Conservation (phyloP, 2,797 vertebrate species). For the Chelmon rostratus region DNA sequence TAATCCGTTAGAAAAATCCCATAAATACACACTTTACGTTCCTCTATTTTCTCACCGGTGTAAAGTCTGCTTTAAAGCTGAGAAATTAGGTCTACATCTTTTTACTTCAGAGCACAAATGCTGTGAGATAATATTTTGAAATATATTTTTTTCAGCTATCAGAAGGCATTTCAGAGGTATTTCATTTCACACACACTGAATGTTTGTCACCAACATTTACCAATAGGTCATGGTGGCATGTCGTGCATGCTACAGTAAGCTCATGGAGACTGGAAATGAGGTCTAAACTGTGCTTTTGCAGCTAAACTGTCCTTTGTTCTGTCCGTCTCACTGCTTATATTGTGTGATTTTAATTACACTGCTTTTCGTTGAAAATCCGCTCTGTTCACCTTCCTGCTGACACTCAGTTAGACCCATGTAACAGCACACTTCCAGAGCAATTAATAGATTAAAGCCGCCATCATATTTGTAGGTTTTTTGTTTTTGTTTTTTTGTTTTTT, state of each 20-base stretch:
- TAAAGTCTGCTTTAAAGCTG: conserved; percentile 29
- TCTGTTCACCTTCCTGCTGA: conserved; percentile 74
- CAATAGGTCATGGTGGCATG: conserved; percentile 84
- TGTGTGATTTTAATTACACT: conserved; percentile 72
- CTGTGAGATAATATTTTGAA: conserved; percentile 86
- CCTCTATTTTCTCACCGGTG: conserved; percentile 46
- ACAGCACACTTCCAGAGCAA: conserved; percentile 51
- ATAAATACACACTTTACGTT: conserved; percentile 38
- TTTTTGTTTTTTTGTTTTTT: conserved; percentile 2
- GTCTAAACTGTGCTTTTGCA: conserved; percentile 61
- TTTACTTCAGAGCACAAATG: conserved; percentile 72
- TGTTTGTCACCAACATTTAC: conserved; percentile 85
- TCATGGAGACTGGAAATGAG: conserved; percentile 68
- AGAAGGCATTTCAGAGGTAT: conserved; percentile 90
- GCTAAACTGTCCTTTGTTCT: conserved; percentile 72
- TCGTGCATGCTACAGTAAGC: conserved; percentile 83
- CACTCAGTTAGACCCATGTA: conserved; percentile 63
- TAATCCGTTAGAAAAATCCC: conserved; percentile 19
- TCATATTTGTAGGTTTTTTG: conserved; percentile 52
- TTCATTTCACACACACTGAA: conserved; percentile 87
- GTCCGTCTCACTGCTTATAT: conserved; percentile 76
- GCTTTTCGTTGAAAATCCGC: conserved; percentile 60
- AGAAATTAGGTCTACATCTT: conserved; percentile 48
- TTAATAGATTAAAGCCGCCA: conserved; percentile 57
- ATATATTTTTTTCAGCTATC: conserved; percentile 89